phyloP scores from a whole-genome alignment of 2,888 invertebrate genomes.

The Dynastes maya region DNA sequence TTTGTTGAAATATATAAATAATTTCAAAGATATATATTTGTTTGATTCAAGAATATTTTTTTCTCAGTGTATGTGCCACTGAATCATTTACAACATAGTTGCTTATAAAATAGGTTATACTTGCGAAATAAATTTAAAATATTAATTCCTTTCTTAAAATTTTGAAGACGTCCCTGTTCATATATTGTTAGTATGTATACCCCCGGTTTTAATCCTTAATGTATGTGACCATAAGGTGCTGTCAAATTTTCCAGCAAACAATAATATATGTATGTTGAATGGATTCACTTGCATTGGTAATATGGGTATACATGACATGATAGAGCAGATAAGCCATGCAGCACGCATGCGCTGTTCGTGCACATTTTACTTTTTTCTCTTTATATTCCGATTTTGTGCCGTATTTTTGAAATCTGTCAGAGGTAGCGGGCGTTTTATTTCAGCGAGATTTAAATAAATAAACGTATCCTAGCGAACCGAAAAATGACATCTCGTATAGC shows the following conservation, averaged over 20 bases:
- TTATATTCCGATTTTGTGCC: slow-evolving; percentile 28
- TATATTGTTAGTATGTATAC: slow-evolving; percentile 54
- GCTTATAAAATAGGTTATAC: no score
- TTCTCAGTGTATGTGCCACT: no score
- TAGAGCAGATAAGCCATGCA: slow-evolving; percentile 58
- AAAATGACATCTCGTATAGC: not conserved
- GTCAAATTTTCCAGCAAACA: slow-evolving; percentile 57
- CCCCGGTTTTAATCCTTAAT: slow-evolving; percentile 58
- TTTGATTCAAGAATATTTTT: no score
- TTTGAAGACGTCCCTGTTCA: slow-evolving; percentile 44
- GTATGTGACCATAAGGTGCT: slow-evolving; percentile 58
- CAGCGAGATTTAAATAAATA: slow-evolving; percentile 4
- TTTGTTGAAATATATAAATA: no score
- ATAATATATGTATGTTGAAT: slow-evolving; percentile 58
- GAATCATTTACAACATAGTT: no score
- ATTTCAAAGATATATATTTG: no score
- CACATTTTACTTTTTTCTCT: slow-evolving; percentile 51
- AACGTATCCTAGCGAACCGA: not conserved
- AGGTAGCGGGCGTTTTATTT: not conserved
- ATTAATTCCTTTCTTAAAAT: slow-evolving; percentile 20
- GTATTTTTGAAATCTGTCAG: not conserved
- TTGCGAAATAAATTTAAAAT: no score
- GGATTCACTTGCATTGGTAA: slow-evolving; percentile 59
- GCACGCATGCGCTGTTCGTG: slow-evolving; percentile 59
- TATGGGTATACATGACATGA: slow-evolving; percentile 59